Percentiles rank a stretch among this genome's conserved stretches.
phyloP scores from a whole-genome alignment of 2,888 invertebrate genomes.

The Parnassius mnemosyne region DNA sequence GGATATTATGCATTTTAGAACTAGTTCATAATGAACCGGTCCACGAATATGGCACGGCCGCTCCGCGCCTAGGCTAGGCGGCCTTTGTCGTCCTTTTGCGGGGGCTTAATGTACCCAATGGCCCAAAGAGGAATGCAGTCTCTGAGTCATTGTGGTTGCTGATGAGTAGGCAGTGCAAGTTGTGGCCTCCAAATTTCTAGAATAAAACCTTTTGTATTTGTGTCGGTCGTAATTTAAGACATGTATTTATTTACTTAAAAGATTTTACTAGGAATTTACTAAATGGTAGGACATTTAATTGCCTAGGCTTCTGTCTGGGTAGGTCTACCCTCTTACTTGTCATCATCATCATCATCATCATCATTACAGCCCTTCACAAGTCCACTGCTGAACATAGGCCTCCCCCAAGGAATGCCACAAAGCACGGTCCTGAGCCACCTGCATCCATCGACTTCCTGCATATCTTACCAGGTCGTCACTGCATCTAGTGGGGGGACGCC shows the following conservation, averaged over 20 bases:
- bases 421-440: no score
- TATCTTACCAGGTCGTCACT: no score
- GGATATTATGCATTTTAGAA: slow-evolving; percentile 15
- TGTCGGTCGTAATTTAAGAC: slow-evolving; percentile 7
- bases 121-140: slow-evolving; percentile 30
- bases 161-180: slow-evolving; percentile 6
- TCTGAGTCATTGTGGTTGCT: slow-evolving; percentile 29
- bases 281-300: no score
- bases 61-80: slow-evolving; percentile 28
- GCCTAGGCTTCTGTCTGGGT: no score
- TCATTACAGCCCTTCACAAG: no score
- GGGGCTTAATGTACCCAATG: slow-evolving; percentile 40
- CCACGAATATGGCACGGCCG: slow-evolving; percentile 4
- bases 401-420: no score
- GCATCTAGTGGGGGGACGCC: no score
- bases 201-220: slow-evolving; percentile 6
- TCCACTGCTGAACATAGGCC: no score
- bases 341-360: no score
- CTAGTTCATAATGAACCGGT: slow-evolving; percentile 16
- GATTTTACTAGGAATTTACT: no score
- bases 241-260: neutral
- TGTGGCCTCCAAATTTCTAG: slow-evolving; percentile 5
- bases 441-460: no score
- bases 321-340: no score
- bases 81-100: slow-evolving; percentile 44